These are phyloP conservation scores for Xenops minutus DNA, from an alignment of 2,797 vertebrate genomes.

Conservation along the genomic window DNA sequence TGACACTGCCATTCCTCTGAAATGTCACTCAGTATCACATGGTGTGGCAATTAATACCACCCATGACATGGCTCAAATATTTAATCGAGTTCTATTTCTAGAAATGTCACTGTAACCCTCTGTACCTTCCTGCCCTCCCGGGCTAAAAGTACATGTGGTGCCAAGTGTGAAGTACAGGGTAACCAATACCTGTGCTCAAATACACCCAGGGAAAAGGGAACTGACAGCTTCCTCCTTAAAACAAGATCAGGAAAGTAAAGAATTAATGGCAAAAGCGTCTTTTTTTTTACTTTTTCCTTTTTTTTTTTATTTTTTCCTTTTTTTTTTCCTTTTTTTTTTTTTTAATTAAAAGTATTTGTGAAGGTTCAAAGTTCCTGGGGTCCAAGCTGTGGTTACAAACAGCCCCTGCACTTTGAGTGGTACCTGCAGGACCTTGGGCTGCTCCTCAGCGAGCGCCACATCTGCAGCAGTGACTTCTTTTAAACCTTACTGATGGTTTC, in stretches of 20 bases:
- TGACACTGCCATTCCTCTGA: constrained; percentile 47
- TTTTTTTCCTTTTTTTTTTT: background rate
- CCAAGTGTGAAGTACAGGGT: background rate
- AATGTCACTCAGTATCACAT: constrained; percentile 73
- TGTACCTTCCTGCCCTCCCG: background rate
- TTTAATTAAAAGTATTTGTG: background rate
- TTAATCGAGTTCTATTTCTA: constrained; percentile 65
- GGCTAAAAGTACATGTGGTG: background rate
- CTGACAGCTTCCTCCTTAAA: background rate
- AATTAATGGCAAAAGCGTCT: background rate
- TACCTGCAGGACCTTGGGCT: background rate
- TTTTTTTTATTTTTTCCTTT: background rate
- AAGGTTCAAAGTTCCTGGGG: background rate
- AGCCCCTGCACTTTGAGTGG: background rate
- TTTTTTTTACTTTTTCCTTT: background rate
- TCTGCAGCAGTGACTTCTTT: background rate
- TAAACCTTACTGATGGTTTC: background rate
- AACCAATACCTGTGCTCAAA: background rate
- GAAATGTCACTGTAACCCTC: constrained; percentile 52
- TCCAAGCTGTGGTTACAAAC: background rate
- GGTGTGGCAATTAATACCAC: constrained; percentile 46
- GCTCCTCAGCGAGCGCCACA: background rate
- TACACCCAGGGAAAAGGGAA: background rate
- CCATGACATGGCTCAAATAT: background rate
- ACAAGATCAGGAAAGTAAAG: background rate